These are phyloP conservation scores for Dermatemys mawii DNA, from an alignment of 2,113 vertebrate species.

Conservation along the genomic window DNA sequence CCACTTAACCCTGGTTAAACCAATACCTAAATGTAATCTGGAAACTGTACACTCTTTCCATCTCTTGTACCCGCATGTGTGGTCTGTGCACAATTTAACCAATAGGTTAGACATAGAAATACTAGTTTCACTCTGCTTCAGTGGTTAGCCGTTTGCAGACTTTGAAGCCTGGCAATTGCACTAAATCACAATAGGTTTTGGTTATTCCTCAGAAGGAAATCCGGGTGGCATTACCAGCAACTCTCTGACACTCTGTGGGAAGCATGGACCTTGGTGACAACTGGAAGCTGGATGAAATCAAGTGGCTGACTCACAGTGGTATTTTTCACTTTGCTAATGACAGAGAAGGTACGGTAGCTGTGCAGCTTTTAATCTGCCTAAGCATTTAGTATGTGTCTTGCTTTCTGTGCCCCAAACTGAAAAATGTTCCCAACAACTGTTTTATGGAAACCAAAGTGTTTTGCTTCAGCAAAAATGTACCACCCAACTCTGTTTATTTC, in stretches of 20 bases:
- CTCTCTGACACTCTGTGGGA: slow-evolving; percentile 54
- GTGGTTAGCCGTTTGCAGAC: not conserved
- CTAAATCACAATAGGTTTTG: slow-evolving; percentile 45
- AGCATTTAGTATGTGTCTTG: not conserved
- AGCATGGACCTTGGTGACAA: slow-evolving; percentile 80
- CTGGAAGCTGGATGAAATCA: slow-evolving; percentile 81
- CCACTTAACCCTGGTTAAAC: not conserved
- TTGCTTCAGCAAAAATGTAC: slow-evolving; percentile 38
- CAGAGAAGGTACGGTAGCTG: slow-evolving; percentile 70
- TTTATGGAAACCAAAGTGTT: slow-evolving; percentile 48
- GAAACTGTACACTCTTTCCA: not conserved
- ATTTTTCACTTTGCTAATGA: slow-evolving; percentile 71
- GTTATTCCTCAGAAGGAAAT: slow-evolving; percentile 49
- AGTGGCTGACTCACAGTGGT: slow-evolving; percentile 77
- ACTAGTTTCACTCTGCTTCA: not conserved
- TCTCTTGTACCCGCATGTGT: not conserved
- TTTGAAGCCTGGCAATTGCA: not conserved
- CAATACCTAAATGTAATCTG: not conserved
- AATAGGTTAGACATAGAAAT: not conserved
- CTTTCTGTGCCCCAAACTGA: not conserved
- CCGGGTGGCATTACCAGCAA: slow-evolving; percentile 31
- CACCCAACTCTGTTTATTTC: slow-evolving; percentile 62
- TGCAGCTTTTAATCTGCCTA: not conserved
- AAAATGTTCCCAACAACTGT: slow-evolving; percentile 24
- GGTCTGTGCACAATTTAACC: not conserved